phyloP scores from a whole-genome alignment of 2,888 invertebrate species.

The Parasteatoda lunata region DNA sequence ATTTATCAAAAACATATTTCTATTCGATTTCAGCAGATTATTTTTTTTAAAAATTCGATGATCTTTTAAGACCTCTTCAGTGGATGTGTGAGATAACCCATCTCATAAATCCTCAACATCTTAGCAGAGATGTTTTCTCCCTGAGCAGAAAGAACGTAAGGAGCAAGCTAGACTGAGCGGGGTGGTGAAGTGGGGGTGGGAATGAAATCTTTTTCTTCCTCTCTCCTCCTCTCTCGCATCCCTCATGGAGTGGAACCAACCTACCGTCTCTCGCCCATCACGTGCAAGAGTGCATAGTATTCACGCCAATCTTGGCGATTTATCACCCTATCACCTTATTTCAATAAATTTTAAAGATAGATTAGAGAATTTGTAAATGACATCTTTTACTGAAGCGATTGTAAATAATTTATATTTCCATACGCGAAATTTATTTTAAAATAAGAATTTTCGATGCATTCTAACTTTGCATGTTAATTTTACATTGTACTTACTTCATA shows the following conservation, averaged over 20 bases:
- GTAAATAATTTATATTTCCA: background rate
- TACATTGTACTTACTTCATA: too few species aligned
- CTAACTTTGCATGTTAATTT: background rate
- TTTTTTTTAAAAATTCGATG: background rate
- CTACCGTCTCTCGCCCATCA: conserved; percentile 42
- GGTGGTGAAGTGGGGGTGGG: conserved; percentile 11
- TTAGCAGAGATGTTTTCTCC: background rate
- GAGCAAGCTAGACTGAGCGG: conserved; percentile 11
- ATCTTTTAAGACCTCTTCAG: background rate
- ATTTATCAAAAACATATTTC: too few species aligned
- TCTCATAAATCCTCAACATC: conserved; percentile 6
- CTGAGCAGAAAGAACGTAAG: background rate
- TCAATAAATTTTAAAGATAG: too few species aligned
- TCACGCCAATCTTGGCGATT: background rate
- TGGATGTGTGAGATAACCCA: background rate
- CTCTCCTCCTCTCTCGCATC: conserved; percentile 17
- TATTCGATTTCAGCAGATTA: too few species aligned
- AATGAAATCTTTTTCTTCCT: conserved; percentile 1
- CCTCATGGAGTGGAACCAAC: conserved; percentile 42
- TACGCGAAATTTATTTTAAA: background rate
- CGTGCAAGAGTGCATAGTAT: conserved; percentile 4
- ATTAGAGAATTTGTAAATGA: background rate
- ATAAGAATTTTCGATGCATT: background rate
- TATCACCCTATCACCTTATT: background rate
- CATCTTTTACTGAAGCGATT: background rate